Base-by-base conservation (phyloP, 37 sponge, comb jelly and placozoan species). In the Ianthella basta region DNA sequence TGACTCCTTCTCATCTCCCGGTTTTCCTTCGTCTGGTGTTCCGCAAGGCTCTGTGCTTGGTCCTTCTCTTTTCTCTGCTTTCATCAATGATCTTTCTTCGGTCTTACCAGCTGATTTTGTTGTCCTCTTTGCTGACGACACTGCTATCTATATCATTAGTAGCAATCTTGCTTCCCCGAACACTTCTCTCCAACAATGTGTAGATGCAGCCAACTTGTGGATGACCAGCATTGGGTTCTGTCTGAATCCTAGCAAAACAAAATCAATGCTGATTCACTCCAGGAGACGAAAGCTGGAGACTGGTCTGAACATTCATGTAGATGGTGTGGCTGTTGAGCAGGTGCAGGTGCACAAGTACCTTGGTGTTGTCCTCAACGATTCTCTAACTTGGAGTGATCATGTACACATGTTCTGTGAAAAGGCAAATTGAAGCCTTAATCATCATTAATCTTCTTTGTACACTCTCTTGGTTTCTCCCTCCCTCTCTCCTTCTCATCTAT, bases 111-210 rank as follows among this genome's bases (percentile, higher is more conserved):
- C 29, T 24, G 68, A 66, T 66, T 66, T 27, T n/a, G 29, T n/a
- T 66, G 27, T 66, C 23, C 23, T 66, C 29, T 66, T 66, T 23
- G 68, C 68, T 66, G 68, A 66, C 27, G 68, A 66, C 23, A 66
- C 68, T 16, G 23, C 68, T n/a, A 66, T 66, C 68, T 66, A 66
- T n/a, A 66, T 66, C 27, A 66, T 66, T 27, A 66, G 68, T 66
- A n/a, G 29, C 29, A 66, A 66, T 14, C 68, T 66, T 66, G 12
- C 68, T 23, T 24, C 68, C 23, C 68, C 23, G 13, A 15, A 66
- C 23, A 24, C 68, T 66, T 66, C 68, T 66, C 68, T 66, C 29
- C 68, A 66, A 16, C 68, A 24, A 19, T 66, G 68, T n/a, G 25
- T 66, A 13, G 13, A 15, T 27, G 12, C 23, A n/a, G 68, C 27